These are phyloP conservation scores for Phrixothrix hirtus DNA, from an alignment of 2,888 invertebrate genomes.

Conservation along the genomic window DNA sequence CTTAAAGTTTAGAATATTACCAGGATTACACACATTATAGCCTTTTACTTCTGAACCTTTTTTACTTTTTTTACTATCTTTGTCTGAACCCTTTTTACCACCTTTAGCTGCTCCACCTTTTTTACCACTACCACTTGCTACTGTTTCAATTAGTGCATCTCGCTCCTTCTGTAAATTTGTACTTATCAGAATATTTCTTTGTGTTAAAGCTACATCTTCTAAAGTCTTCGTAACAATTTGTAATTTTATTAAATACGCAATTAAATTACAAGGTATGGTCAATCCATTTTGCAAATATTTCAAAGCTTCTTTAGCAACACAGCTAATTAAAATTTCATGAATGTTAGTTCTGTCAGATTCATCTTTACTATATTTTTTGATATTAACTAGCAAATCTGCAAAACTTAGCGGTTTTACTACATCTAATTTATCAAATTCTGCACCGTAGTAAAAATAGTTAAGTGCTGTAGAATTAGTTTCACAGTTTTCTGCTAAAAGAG, in stretches of 20 bases:
- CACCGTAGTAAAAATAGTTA: slow-evolving; percentile 12
- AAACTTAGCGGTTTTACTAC: slow-evolving; percentile 9
- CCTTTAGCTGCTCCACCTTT: neutral
- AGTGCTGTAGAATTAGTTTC: slow-evolving; percentile 4
- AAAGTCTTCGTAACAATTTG: slow-evolving; percentile 12
- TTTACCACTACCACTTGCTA: neutral
- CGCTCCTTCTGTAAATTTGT: slow-evolving; percentile 6
- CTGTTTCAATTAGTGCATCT: neutral
- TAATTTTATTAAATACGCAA: slow-evolving; percentile 19
- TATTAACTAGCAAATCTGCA: slow-evolving; percentile 14
- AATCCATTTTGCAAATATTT: neutral
- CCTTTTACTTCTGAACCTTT: neutral
- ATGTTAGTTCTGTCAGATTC: neutral
- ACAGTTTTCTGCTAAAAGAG: slow-evolving; percentile 10
- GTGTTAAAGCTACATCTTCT: slow-evolving; percentile 10
- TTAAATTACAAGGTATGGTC: slow-evolving; percentile 6
- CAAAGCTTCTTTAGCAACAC: slow-evolving; percentile 3
- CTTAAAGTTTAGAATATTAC: slow-evolving; percentile 11
- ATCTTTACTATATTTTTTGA: neutral
- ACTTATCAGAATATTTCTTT: slow-evolving; percentile 1
- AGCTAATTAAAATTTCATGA: slow-evolving; percentile 3
- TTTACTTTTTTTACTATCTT: neutral
- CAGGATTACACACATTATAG: slow-evolving; percentile 12
- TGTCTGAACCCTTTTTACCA: neutral
- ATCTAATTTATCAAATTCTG: slow-evolving; percentile 7